Percentiles rank a stretch among this genome's conserved stretches.
phyloP scores from a whole-genome alignment of 2,113 vertebrate genomes.

The Anser cygnoides region DNA sequence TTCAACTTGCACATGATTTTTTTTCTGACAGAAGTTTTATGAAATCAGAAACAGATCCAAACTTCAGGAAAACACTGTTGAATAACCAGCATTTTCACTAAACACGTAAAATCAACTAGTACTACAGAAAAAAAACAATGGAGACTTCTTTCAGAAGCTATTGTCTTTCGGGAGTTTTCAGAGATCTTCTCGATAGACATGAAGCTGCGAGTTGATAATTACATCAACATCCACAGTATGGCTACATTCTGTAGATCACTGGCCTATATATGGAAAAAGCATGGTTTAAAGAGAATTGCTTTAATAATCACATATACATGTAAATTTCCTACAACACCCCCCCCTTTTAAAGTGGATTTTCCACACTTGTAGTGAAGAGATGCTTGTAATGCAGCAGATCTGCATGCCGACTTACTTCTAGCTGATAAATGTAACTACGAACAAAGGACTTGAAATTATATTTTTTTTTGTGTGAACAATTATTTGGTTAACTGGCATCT shows the following conservation, averaged over 20 bases:
- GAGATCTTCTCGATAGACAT: background rate
- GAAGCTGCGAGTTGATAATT: background rate
- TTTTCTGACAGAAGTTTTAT: background rate
- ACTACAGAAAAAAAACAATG: background rate
- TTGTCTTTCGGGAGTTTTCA: background rate
- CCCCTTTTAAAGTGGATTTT: background rate
- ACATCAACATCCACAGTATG: background rate
- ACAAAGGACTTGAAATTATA: background rate
- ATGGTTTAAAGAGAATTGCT: background rate
- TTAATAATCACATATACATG: background rate
- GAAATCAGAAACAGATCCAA: background rate
- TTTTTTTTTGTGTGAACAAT: background rate
- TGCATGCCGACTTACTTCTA: background rate
- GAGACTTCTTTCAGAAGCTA: background rate
- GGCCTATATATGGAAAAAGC: background rate
- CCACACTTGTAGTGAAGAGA: background rate
- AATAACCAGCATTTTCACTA: background rate
- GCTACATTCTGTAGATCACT: background rate
- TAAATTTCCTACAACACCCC: background rate
- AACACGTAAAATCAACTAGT: background rate
- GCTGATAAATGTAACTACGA: background rate
- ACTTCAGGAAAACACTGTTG: background rate
- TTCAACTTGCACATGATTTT: background rate
- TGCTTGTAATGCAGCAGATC: background rate
- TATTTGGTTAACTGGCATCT: background rate